Evolutionary conservation across 2,888 invertebrate genomes (phyloP).

Genomic region (Gryllus longicercus): DNA sequence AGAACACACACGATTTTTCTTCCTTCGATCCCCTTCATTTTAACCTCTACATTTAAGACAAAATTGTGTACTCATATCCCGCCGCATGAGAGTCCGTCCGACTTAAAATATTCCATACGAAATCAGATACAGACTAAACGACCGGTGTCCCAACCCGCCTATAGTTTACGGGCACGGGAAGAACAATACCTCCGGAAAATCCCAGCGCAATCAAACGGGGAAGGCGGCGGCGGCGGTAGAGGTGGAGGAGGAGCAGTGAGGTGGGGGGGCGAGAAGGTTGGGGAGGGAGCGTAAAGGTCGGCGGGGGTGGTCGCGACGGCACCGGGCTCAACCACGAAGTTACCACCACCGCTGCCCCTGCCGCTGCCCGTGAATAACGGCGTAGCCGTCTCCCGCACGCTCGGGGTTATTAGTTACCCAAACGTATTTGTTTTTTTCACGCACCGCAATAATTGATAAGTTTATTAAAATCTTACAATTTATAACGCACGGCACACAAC

Average conservation of each 20-base stretch:
- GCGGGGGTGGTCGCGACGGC: neutral
- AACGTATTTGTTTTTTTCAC: constrained; percentile 17
- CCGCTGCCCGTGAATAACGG: neutral
- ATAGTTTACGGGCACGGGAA: too few species aligned
- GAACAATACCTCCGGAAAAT: too few species aligned
- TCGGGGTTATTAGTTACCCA: constrained; percentile 17
- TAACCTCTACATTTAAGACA: too few species aligned
- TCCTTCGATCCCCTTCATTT: too few species aligned
- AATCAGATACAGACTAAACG: too few species aligned
- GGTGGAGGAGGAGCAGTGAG: neutral
- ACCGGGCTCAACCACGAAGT: too few species aligned
- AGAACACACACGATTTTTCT: too few species aligned
- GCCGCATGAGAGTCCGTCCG: too few species aligned
- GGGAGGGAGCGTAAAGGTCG: neutral
- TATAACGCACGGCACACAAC: constrained; percentile 11
- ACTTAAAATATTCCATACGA: too few species aligned
- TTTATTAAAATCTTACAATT: constrained; percentile 17
- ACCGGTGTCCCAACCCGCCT: too few species aligned
- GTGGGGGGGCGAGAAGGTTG: neutral
- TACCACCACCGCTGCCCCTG: neutral
- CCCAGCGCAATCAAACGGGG: too few species aligned
- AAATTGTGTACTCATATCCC: too few species aligned
- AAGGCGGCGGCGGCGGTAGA: neutral
- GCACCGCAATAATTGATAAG: constrained; percentile 10
- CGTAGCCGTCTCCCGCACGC: neutral